phyloP scores from a whole-genome alignment of 2,797 vertebrate genomes.

The Poliocrania exsul region DNA sequence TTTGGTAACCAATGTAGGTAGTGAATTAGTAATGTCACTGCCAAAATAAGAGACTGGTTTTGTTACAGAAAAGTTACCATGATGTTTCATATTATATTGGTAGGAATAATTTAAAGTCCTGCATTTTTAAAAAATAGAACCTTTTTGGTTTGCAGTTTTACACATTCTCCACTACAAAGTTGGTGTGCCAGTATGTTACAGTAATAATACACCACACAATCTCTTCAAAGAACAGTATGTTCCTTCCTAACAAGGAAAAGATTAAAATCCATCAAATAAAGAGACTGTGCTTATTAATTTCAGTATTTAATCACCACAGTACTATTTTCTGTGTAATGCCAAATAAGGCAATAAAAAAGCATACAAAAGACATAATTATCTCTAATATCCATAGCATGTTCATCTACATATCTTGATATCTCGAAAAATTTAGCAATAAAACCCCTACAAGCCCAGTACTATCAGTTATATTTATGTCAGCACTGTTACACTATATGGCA shows the following conservation, averaged over 20 bases:
- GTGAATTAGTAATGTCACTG: conserved; percentile 17
- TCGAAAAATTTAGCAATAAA: not conserved
- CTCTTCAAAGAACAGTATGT: not conserved
- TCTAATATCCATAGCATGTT: not conserved
- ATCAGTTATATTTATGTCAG: not conserved
- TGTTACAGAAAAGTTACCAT: conserved; percentile 7
- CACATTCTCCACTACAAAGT: not conserved
- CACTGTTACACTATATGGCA: not conserved
- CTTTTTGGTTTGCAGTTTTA: not conserved
- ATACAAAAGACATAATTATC: not conserved
- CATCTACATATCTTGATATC: not conserved
- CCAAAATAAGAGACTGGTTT: conserved; percentile 27
- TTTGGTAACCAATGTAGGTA: conserved; percentile 27
- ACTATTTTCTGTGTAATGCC: not conserved
- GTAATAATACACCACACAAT: not conserved
- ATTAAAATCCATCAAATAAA: not conserved
- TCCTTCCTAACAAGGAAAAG: not conserved
- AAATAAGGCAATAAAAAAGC: not conserved
- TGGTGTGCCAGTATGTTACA: not conserved
- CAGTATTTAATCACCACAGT: not conserved
- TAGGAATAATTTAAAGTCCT: not conserved
- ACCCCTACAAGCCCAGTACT: not conserved
- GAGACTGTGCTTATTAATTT: not conserved
- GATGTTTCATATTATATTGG: not conserved
- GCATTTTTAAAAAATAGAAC: fast-evolving